Evolutionary conservation across 2,113 vertebrate species (phyloP).

Genomic region (Heteronetta atricapilla): DNA sequence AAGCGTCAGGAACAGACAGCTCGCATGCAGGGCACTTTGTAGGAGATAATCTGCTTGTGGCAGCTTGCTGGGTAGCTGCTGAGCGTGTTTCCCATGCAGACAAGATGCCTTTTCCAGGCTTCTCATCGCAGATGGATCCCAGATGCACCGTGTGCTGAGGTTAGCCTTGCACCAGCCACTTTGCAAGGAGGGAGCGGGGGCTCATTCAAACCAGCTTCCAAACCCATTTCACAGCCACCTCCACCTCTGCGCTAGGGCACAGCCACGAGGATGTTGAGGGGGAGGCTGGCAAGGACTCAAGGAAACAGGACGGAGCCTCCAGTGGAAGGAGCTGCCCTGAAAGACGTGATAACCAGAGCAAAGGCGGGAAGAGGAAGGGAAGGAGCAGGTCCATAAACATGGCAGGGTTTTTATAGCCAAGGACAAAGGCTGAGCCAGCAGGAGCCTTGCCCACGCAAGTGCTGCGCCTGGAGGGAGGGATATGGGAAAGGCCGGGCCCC

Average conservation of each 20-base stretch:
- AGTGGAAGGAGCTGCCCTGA: not conserved
- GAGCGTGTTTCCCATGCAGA: not conserved
- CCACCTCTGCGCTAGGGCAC: rapidly evolving
- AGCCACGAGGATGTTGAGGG: rapidly evolving
- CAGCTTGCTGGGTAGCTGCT: not conserved
- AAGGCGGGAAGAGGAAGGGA: not conserved
- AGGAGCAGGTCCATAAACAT: not conserved
- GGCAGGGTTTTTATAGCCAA: not conserved
- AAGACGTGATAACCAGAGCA: rapidly evolving
- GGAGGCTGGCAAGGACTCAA: not conserved
- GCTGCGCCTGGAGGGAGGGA: not conserved
- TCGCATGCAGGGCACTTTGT: not conserved
- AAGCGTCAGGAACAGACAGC: not conserved
- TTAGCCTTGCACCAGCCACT: not conserved
- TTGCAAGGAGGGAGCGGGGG: not conserved
- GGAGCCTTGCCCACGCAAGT: not conserved
- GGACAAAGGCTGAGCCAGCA: not conserved
- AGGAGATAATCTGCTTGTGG: not conserved
- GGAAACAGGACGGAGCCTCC: not conserved
- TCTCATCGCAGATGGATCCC: not conserved
- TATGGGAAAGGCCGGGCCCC: not conserved
- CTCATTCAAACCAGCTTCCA: not conserved
- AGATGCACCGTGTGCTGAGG: not conserved
- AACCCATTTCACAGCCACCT: rapidly evolving
- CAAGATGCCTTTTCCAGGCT: not conserved